Conservation (phyloP, 2,797 vertebrate genomes). For the Diglossa cyanea region DNA sequence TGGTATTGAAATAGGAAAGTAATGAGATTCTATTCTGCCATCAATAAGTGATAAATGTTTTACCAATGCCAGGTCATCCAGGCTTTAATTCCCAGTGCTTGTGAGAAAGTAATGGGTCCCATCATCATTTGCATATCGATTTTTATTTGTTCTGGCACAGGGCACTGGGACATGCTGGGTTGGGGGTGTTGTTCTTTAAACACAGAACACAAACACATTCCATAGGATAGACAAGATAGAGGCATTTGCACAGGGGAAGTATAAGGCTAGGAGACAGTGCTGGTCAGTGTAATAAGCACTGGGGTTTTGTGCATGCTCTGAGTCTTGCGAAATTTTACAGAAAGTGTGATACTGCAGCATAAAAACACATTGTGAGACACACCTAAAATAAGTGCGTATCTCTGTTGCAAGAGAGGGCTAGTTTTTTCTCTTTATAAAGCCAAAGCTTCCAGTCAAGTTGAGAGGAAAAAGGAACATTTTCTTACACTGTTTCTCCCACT, state of each 20-base stretch:
- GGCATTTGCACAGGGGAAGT: not conserved
- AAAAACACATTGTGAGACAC: not conserved
- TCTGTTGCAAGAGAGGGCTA: not conserved
- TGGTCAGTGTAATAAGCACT: not conserved
- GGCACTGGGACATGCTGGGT: accelerated
- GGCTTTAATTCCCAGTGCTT: not conserved
- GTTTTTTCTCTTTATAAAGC: not conserved
- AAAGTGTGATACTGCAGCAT: not conserved
- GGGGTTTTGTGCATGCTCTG: not conserved
- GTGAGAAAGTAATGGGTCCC: not conserved
- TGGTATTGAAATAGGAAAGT: not conserved
- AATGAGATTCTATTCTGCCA: not conserved
- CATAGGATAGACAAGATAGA: not conserved
- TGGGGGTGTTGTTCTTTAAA: not conserved
- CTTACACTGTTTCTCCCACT: accelerated
- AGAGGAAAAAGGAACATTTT: not conserved
- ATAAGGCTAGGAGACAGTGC: not conserved
- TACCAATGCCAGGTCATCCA: not conserved
- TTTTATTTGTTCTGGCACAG: not conserved
- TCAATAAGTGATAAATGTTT: not conserved
- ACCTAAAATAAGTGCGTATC: not conserved
- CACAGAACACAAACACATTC: not conserved
- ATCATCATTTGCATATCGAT: not conserved
- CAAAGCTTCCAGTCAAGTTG: not conserved
- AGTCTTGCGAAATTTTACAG: not conserved